Evolutionary conservation across 92 coral and sea anemone genomes (phyloP), one percentile per base, ranked within the genome.

Genomic region (Heteractis magnifica): DNA sequence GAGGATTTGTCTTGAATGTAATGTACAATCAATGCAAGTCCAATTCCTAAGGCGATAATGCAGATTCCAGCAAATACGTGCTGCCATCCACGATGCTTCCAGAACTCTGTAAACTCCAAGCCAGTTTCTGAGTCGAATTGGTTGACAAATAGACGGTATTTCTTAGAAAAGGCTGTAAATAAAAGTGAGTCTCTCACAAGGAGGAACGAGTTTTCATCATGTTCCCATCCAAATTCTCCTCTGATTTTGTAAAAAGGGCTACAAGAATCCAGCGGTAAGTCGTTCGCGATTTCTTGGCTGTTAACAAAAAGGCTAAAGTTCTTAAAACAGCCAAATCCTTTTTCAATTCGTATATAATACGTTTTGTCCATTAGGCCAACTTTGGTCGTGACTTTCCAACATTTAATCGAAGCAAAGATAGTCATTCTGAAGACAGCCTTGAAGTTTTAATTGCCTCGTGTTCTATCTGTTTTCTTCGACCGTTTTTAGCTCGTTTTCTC

Each of bases 81-180:
- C 44, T 89, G 92, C 92, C 92, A 89, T 26, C 92, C 92, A 20
- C 92, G 80, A 26, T 84, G 86, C 50, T 84, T 85, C 92, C 92
- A 89, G 53, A 85, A 89, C 50, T 89, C 92, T 18, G 86, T 51
- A 62, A 85, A 89, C 62, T 89, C 92, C 48, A 81, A 77, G 5
- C 92, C 92, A 20, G 85, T 79, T 77, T 80, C 85, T 16, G 78
- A 79, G 74, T 89, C 92, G 51, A 89, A 85, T 12, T 78, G 75
- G 34, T 89, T 89, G 13, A 89, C 83, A n/a, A 85, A 89, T 16
- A 89, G 77, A 8, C 92, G 86, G 34, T 89, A 88, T 52, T 89
- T 85, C 55, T 81, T 83, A 5, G 89, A 81, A 41, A 81, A 84
- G 4, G 86, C 34, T 5, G 89, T 80, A 26, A 89, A 89, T 10